phyloP scores from a whole-genome alignment of 2,797 vertebrate genomes.

The Prionace glauca region DNA sequence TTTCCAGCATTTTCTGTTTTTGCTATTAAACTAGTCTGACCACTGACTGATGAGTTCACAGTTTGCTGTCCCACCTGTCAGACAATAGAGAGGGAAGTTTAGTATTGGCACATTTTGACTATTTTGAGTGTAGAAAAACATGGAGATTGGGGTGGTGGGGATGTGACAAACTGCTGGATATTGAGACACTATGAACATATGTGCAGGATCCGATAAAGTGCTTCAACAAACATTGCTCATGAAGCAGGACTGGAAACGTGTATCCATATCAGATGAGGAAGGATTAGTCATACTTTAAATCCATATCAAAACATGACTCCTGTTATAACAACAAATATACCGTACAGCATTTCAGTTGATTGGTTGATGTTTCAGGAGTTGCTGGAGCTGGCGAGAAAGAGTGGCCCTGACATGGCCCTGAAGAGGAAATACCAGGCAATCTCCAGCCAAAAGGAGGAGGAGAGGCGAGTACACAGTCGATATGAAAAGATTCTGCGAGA shows the following conservation, averaged over 20 bases:
- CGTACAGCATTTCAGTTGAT: background rate
- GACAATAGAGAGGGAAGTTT: background rate
- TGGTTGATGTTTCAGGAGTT: slow-evolving; percentile 64
- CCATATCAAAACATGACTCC: background rate
- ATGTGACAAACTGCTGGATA: background rate
- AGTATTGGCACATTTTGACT: background rate
- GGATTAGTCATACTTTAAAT: background rate
- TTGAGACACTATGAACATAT: background rate
- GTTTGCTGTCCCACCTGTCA: background rate
- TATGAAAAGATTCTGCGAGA: slow-evolving; percentile 80
- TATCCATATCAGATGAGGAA: background rate
- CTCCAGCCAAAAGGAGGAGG: slow-evolving; percentile 64
- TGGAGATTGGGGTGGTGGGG: background rate
- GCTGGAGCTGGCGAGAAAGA: slow-evolving; percentile 76
- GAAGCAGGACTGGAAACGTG: background rate
- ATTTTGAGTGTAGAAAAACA: background rate
- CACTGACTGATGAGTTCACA: background rate
- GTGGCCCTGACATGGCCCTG: slow-evolving; percentile 68
- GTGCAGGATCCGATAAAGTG: background rate
- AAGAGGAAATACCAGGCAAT: slow-evolving; percentile 60
- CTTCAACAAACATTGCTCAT: too few relatives aligned
- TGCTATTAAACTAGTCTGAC: background rate
- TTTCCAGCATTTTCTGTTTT: background rate
- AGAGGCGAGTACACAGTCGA: slow-evolving; percentile 71
- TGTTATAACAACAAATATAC: background rate